These are phyloP conservation scores for Cassiopea xamachana DNA, from an alignment of 30 jellyfish, hydroid and myxozoan genomes.

Conservation along the genomic window DNA sequence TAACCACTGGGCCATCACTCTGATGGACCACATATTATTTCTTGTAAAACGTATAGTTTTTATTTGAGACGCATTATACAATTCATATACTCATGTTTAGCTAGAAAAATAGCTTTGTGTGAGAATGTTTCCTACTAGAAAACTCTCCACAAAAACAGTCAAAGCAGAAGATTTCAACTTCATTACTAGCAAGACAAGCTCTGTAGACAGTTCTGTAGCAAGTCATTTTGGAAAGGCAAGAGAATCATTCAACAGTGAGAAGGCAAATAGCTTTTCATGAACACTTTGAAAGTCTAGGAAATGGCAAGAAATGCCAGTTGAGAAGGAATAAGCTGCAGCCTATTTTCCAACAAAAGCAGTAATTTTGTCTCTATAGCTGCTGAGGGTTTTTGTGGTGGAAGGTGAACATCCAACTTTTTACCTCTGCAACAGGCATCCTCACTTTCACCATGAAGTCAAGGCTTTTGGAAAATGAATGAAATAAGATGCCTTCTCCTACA, in stretches of 20 bases:
- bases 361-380: neutral
- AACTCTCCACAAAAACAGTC: neutral
- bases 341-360: neutral
- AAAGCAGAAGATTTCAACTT: neutral
- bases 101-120: neutral
- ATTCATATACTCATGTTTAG: neutral
- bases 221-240: neutral
- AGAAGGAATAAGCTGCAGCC: neutral
- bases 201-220: neutral
- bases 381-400: too few species aligned
- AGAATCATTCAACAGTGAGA: neutral
- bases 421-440: too few species aligned
- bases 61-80: neutral
- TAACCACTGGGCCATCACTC: too few species aligned
- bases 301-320: neutral
- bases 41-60: neutral
- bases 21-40: neutral
- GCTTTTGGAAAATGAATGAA: neutral
- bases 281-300: neutral
- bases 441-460: neutral
- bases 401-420: too few species aligned
- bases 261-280: neutral
- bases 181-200: neutral
- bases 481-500: neutral
- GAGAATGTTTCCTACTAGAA: neutral